Base-by-base conservation (phyloP, 2,888 invertebrate genomes). In the Apotomis capreana region DNA sequence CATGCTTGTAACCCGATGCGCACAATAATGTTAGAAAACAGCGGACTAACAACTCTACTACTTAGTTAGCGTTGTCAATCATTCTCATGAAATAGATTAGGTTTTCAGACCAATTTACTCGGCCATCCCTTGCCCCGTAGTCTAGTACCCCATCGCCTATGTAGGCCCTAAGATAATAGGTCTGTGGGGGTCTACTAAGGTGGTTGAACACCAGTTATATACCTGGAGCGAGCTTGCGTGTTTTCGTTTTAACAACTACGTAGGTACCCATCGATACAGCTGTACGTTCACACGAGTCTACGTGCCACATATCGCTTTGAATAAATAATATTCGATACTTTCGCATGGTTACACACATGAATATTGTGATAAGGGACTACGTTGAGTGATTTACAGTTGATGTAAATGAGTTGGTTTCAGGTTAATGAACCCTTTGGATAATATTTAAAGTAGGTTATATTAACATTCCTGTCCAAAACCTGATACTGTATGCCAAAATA, bases 291-390 rank as follows among this genome's bases (percentile, higher is more conserved):
- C 77, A 77, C 77, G 75, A 61, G 52, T 65, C 68, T 57, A 61
- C 61, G 57, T 36, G 62, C 60, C 71, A 75, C 72, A 70, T 63
- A 74, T 73, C 70, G 70, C 58, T 69, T 69, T 76, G 73, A 77
- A 77, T 76, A 76, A 76, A 76, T 77, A 76, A 77, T 76, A 75
- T 68, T 70, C 68, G 65, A 70, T 68, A 69, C 74, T 70, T 75
- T 71, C 73, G 69, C 64, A 57, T 69, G 69, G 73, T 74, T 63
- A 74, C 70, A 74, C 68, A 69, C 59, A 72, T 69, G 73, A 69
- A 69, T 70, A 73, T 65, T 67, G 61, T 67, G 67, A 68, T 68
- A 73, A 68, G 58, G 70, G 65, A 57, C 70, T 46, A n/a, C 15
- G 72, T 54, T 58, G 63, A 72, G 63, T 72, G 68, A 72, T 68